Base-by-base conservation (phyloP, 2,797 vertebrate species). In the Typhlichthys subterraneus region DNA sequence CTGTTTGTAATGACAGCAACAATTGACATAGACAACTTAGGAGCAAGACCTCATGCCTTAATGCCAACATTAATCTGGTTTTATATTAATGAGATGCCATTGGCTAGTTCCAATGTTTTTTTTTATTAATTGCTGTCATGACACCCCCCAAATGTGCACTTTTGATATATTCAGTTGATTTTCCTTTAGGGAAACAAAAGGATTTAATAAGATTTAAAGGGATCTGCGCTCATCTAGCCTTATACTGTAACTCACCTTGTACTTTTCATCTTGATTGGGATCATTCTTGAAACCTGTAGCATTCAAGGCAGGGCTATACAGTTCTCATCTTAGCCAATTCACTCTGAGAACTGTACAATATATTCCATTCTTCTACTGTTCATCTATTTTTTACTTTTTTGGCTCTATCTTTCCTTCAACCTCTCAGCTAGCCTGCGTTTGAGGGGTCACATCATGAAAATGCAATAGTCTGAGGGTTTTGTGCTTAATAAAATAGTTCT, bases 131-230 rank as follows among this genome's bases (percentile, higher is more conserved):
- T 84, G 47, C 59, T 73, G 70, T 89, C 92, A 84, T 89, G 81
- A 71, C 81, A 72, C 72, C 75, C 82, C 23, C 84, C 81, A 49
- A 10, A 7, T 59, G 71, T 85, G 78, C 76, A 79, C 73, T 79
- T 90, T 88, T 84, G 71, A 88, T 63, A 77, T 73, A 73, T 82
- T 67, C 70, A 66, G 69, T 65, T 76, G 84, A 75, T 80, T 85
- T 79, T 82, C 63, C 57, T 87, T 70, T 61, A 70, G 73, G 75
- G 73, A 88, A 92, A 92, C 82, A 91, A 90, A 91, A 80, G 60
- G 87, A 91, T 94, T 93, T 94, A 87, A 83, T 77, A 84, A 87
- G 83, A 83, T 95, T 95, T 93, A 76, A 80, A 86, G 46, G 79
- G 85, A 89, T 93, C 85, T 50, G 72, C 83, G 66, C 60, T 77